Base-by-base conservation (phyloP, 2,888 invertebrate genomes). In the Dichetophora obliterata region DNA sequence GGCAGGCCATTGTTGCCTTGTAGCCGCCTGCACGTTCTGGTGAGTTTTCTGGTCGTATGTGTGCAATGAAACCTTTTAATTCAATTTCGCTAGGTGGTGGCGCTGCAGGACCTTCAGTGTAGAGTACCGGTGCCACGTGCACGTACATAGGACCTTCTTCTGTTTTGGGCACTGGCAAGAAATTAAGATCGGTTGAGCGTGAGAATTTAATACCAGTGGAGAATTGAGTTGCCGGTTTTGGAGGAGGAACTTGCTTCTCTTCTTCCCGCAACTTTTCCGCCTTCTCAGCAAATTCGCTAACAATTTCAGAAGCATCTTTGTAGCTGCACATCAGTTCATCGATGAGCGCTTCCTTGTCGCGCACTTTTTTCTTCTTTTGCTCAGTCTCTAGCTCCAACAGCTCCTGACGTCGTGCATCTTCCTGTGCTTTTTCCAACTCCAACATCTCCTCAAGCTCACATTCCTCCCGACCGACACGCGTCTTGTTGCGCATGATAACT, bases 321-420 rank as follows among this genome's bases (percentile, higher is more conserved):
- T 96, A 95, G 0, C 97, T 96, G 87, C 95, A 96, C 94, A 97
- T 98, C 52, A 99, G 91, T 87, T 98, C 98, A 89, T 98, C 98
- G 77, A 99, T 97, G 5, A 99, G 90, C 0, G 96, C 96, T 87
- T 98, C 96, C 83, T 96, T 97, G 81, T 96, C 95, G 52, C 95
- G 92, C 24, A 95, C 93, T 88, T 96, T 96, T 81, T 94, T 94
- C 85, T 93, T 94, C 84, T 96, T 96, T 0, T 93, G 92, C 87
- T 95, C 92, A 90, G 82, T 82, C 79, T 89, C 94, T 88, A 90
- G 82, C 3, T 93, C 91, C n/a, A 92, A 88, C 0, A 94, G 87
- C 85, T 96, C 95, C 75, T 93, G 91, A 79, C 93, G 92, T 69
- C 95, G 91, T 0, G 93, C 90, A 80, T 95, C 94, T 79, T 95